Base-by-base conservation (phyloP, 92 coral and sea anemone species). In the Scolanthus callimorphus region DNA sequence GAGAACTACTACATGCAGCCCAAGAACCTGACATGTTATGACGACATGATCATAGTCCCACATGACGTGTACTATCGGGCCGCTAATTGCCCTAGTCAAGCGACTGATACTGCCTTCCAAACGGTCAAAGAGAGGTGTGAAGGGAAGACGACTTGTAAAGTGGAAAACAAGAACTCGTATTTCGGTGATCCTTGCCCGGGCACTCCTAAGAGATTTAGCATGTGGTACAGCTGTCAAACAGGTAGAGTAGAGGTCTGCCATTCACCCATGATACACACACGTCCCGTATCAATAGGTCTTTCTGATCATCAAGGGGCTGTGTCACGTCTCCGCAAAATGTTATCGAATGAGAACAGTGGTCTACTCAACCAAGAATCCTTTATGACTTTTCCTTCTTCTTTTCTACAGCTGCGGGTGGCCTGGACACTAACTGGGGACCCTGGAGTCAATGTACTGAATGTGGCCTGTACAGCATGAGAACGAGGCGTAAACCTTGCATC, bases 381-480 rank as follows among this genome's bases (percentile, higher is more conserved):
- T n/a, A n/a, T n/a, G n/a, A n/a, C n/a, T n/a, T n/a, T n/a, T n/a
- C n/a, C n/a, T n/a, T n/a, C n/a, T n/a, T n/a, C n/a, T n/a, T 34
- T 34, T 6, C 41, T 34, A 6, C 41, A 80, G 86, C 86, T 15
- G 22, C 15, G 39, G 86, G 86, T 23, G 86, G 86, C 3, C 67
- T 80, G 37, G 81, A 60, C 31, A 73, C 39, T 43, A 71, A 80
- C 48, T 80, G 86, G 86, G 78, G 81, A 1, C 31, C 86, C 3
- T 80, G 86, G 86, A 73, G 59, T 19, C 73, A 80, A 29, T 80
- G 86, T 37, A 73, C 86, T 11, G 86, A 59, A 24, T 80, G 86
- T 45, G 86, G 86, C 12, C 76, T 73, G 17, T 58, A 70, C 30
- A 56, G 73, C 19, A 58, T 62, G 38, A 73, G 51, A 41, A 60